These are phyloP conservation scores for Pogonophryne albipinna DNA, from an alignment of 2,797 vertebrate genomes.

Conservation along the genomic window DNA sequence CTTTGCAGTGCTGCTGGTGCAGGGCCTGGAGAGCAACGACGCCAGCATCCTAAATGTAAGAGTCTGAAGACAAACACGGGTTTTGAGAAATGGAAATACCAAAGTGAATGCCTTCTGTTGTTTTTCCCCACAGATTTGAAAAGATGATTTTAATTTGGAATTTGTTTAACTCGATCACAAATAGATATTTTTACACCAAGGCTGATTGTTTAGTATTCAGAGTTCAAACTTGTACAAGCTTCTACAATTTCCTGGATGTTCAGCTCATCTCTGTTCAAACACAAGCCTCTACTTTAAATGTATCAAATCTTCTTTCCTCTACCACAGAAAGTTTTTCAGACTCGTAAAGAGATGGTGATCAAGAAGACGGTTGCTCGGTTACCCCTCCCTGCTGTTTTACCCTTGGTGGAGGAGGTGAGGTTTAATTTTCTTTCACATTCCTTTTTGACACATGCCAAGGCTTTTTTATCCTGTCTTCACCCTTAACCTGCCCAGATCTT, in stretches of 20 bases:
- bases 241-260: background rate
- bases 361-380: conserved; percentile 94
- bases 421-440: background rate
- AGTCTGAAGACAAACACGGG: conserved; percentile 14
- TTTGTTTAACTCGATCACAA: background rate
- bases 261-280: background rate
- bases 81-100: background rate
- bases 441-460: background rate
- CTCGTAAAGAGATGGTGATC: conserved; percentile 90
- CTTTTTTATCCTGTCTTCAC: too few relatives aligned
- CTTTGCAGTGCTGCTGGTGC: conserved; percentile 92
- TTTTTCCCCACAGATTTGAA: background rate
- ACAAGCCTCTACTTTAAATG: background rate
- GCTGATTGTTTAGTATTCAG: background rate
- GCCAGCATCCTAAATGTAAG: conserved; percentile 92
- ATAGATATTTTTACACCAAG: background rate
- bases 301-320: background rate
- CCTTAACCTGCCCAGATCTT: background rate
- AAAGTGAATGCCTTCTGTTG: background rate
- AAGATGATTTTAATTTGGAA: background rate
- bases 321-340: conserved; percentile 95
- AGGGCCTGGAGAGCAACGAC: conserved; percentile 96
- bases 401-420: conserved; percentile 92
- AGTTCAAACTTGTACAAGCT: background rate
- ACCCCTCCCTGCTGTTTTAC: conserved; percentile 93